Conservation (phyloP, 2,888 invertebrate species). For the Melanotus villosus region DNA sequence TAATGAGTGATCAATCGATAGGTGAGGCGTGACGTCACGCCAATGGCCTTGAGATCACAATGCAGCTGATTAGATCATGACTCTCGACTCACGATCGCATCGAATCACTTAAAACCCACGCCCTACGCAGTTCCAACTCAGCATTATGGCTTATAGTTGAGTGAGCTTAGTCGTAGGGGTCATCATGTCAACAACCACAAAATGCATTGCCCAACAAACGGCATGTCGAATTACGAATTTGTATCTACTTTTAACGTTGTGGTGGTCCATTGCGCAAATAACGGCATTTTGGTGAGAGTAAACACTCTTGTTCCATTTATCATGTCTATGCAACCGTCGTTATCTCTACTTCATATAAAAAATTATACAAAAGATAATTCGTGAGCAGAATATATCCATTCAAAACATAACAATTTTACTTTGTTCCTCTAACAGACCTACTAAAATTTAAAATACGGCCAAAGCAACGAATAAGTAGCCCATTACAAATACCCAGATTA, state of each 20-base stretch:
- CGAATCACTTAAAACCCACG: constrained; percentile 47
- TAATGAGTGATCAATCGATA: constrained; percentile 54
- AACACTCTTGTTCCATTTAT: not conserved
- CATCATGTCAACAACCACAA: constrained; percentile 37
- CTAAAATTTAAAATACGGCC: no score
- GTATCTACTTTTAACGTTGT: constrained; percentile 13
- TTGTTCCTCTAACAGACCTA: no score
- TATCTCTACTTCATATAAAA: not conserved
- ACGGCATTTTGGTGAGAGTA: not conserved
- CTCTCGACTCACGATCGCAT: constrained; percentile 53
- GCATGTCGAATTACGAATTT: constrained; percentile 18
- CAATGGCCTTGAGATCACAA: constrained; percentile 56
- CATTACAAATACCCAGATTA: no score
- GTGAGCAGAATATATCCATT: no score
- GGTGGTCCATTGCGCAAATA: constrained; percentile 10
- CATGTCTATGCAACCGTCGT: not conserved
- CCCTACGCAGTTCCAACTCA: constrained; percentile 35
- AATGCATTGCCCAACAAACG: constrained; percentile 26
- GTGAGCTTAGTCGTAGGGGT: constrained; percentile 22
- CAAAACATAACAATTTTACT: no score
- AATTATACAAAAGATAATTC: no score
- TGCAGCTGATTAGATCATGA: constrained; percentile 56
- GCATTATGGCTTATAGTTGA: constrained; percentile 22
- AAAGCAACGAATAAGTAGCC: no score
- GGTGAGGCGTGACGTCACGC: constrained; percentile 59